Evolutionary conservation across 2,888 invertebrate species (phyloP).

Genomic region (Busseola fusca): DNA sequence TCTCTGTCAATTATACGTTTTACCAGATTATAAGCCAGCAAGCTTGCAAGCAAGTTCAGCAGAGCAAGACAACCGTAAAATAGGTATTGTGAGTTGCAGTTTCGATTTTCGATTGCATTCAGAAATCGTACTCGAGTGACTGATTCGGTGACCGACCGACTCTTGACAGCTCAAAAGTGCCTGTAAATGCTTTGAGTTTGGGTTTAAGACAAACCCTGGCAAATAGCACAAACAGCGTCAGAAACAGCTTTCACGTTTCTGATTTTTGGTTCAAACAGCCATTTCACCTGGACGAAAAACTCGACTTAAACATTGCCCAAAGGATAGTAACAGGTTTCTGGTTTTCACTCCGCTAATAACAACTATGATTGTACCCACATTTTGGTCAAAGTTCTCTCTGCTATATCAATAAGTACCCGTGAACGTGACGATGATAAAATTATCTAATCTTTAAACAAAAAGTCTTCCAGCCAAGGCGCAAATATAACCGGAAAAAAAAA

Average conservation of each 20-base stretch:
- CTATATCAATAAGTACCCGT: background rate
- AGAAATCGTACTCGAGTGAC: background rate
- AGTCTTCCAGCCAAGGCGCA: background rate
- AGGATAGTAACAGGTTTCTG: background rate
- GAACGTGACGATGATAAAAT: background rate
- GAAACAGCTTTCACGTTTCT: no score
- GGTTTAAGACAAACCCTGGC: background rate
- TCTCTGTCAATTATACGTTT: slow-evolving; percentile 4
- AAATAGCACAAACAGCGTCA: background rate
- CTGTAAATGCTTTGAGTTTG: background rate
- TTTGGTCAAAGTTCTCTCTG: background rate
- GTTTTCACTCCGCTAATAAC: background rate
- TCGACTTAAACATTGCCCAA: background rate
- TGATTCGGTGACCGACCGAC: background rate
- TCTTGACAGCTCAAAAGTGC: background rate
- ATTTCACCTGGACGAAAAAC: background rate
- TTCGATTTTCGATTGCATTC: no score
- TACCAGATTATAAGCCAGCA: background rate
- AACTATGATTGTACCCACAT: background rate
- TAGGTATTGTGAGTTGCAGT: background rate
- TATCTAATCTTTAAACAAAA: background rate
- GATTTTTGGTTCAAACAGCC: background rate
- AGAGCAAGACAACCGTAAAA: background rate
- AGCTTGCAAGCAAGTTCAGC: no score
- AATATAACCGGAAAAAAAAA: no score